These are phyloP conservation scores for Jacana jacana DNA, from an alignment of 2,113 vertebrate species.

Conservation along the genomic window DNA sequence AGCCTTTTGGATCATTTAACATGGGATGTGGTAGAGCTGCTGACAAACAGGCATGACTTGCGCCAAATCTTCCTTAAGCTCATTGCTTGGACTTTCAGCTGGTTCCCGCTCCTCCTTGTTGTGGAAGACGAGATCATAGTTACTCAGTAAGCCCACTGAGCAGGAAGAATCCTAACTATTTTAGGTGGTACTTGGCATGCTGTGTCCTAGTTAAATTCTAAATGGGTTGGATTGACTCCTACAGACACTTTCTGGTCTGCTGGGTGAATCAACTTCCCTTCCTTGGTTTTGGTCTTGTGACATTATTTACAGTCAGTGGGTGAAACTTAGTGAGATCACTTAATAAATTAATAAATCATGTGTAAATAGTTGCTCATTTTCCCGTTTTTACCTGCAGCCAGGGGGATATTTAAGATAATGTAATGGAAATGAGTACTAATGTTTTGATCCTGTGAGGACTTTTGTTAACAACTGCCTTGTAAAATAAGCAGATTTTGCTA, in stretches of 20 bases:
- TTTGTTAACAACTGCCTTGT: neutral
- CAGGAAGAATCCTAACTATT: neutral
- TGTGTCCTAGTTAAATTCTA: neutral
- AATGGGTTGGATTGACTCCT: neutral
- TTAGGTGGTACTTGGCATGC: neutral
- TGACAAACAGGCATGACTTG: neutral
- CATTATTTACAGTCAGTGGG: neutral
- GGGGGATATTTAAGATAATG: neutral
- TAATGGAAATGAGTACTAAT: neutral
- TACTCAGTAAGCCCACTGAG: neutral
- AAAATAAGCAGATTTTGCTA: neutral
- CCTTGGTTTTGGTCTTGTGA: neutral
- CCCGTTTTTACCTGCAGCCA: neutral
- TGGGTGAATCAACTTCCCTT: neutral
- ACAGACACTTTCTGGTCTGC: neutral
- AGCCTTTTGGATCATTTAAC: neutral
- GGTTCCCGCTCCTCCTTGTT: neutral
- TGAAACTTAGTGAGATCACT: neutral
- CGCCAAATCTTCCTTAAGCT: neutral
- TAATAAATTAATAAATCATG: neutral
- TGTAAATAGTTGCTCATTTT: neutral
- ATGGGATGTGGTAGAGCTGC: neutral
- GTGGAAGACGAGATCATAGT: neutral
- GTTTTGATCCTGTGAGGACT: neutral
- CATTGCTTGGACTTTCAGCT: neutral